Percentiles rank a stretch among this genome's conserved stretches.
phyloP scores from a whole-genome alignment of 2,113 vertebrate species.

The Blennius ocellaris region DNA sequence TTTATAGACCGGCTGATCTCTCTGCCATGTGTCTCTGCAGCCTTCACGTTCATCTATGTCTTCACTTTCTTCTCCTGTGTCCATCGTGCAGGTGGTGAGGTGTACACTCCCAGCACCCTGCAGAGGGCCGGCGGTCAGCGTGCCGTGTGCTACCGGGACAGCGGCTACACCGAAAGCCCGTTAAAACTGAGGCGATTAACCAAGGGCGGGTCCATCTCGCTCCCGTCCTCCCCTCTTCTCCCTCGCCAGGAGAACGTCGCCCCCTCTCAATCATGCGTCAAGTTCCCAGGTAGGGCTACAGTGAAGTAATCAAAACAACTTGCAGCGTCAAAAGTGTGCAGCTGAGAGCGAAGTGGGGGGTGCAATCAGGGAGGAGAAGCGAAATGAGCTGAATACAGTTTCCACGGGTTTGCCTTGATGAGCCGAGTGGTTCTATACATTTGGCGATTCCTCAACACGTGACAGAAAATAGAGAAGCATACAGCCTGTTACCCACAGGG shows the following conservation, averaged over 20 bases:
- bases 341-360: conserved; percentile 24
- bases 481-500: conserved; percentile 51
- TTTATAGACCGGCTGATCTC: conserved; percentile 7
- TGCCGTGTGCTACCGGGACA: conserved; percentile 65
- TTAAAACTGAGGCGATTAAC: conserved; percentile 82
- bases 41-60: neutral
- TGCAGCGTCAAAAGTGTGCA: neutral
- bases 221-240: conserved; percentile 94
- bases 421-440: conserved; percentile 54
- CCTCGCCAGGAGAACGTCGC: conserved; percentile 87
- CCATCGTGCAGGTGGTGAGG: conserved; percentile 79
- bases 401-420: conserved; percentile 52
- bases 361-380: conserved; percentile 24
- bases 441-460: conserved; percentile 63
- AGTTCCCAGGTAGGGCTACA: conserved; percentile 88
- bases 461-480: conserved; percentile 55
- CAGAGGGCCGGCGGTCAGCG: conserved; percentile 62
- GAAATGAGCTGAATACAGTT: conserved; percentile 45
- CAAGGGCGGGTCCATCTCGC: conserved; percentile 92
- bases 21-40: conserved; percentile 10
- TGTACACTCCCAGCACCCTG: conserved; percentile 76
- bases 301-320: conserved; percentile 18
- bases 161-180: conserved; percentile 58
- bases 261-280: conserved; percentile 86
- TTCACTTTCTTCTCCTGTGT: neutral